Evolutionary conservation across 2,113 vertebrate genomes (phyloP).

Genomic region (Pogonocichla stellata): DNA sequence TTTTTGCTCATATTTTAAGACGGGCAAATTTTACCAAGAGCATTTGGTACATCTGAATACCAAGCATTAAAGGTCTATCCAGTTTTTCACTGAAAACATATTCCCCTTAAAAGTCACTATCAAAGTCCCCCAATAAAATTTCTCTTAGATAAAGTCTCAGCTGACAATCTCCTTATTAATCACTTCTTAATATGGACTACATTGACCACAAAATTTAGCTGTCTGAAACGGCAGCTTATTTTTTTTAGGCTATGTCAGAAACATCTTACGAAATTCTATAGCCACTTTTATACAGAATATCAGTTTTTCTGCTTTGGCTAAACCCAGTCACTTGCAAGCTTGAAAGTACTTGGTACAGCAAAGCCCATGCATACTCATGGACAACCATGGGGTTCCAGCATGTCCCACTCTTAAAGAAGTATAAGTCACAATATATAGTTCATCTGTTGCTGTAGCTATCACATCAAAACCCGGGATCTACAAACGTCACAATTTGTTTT

Average conservation of each 20-base stretch:
- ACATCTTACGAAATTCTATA: background rate
- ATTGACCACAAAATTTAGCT: background rate
- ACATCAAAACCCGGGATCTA: background rate
- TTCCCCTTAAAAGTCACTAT: background rate
- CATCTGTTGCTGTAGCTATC: background rate
- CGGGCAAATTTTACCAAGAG: rapidly evolving
- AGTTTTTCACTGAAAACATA: background rate
- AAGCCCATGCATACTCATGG: background rate
- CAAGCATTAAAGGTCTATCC: background rate
- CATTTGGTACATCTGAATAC: background rate
- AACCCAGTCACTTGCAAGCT: background rate
- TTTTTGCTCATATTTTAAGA: background rate
- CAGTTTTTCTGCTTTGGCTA: background rate
- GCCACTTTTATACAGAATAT: background rate
- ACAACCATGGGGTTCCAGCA: background rate
- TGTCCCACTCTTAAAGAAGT: background rate
- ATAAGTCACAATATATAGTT: background rate
- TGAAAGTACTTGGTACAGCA: background rate
- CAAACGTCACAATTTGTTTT: background rate
- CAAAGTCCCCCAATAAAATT: background rate
- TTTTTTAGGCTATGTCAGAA: background rate
- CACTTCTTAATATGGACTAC: background rate
- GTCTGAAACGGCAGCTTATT: background rate
- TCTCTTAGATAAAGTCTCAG: background rate
- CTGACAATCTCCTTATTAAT: background rate